phyloP scores from a whole-genome alignment of 2,113 vertebrate species.

The Lagopus leucura region DNA sequence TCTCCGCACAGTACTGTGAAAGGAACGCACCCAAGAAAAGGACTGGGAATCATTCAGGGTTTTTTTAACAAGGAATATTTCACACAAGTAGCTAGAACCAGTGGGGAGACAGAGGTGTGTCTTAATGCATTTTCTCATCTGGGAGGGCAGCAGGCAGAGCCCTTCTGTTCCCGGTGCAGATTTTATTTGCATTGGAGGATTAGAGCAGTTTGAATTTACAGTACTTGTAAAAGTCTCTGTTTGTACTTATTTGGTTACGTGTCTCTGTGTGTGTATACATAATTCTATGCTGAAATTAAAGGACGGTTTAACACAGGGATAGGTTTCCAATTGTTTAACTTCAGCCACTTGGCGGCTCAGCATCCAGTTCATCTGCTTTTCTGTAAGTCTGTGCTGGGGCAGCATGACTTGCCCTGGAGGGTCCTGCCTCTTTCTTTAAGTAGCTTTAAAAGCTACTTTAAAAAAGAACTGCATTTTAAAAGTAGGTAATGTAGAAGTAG shows the following conservation, averaged over 20 bases:
- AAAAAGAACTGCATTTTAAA: not conserved
- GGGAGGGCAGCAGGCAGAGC: not conserved
- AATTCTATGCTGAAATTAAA: not conserved
- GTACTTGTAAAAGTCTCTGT: not conserved
- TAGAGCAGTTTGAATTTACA: not conserved
- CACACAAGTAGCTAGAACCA: not conserved
- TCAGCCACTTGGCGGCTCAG: not conserved
- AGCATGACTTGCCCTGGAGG: not conserved
- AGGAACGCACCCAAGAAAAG: not conserved
- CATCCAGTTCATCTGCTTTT: not conserved
- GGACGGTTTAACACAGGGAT: not conserved
- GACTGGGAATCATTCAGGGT: not conserved
- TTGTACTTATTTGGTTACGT: not conserved
- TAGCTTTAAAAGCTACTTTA: not conserved
- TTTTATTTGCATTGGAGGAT: not conserved
- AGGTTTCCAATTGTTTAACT: not conserved
- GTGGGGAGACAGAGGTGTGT: not conserved
- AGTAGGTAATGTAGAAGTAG: not conserved
- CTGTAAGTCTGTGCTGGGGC: fast-evolving
- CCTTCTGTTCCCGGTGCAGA: not conserved
- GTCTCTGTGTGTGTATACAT: not conserved
- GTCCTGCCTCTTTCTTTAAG: not conserved
- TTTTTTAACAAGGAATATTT: not conserved
- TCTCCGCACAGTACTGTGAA: not conserved
- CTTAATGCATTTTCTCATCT: not conserved